Evolutionary conservation across 2,888 invertebrate genomes (phyloP).

Genomic region (Elegia similella): DNA sequence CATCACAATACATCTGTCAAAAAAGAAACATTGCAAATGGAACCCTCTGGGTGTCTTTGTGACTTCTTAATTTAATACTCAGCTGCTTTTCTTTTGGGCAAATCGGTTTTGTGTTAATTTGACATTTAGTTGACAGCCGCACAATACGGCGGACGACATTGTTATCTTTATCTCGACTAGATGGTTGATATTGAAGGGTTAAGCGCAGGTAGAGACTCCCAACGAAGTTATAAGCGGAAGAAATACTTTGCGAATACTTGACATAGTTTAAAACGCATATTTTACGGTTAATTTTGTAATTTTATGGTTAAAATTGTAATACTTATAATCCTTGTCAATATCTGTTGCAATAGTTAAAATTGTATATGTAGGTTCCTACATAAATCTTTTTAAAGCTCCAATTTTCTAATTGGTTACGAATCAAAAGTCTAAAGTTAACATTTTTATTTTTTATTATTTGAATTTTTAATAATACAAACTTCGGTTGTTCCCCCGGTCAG

Average conservation of each 20-base stretch:
- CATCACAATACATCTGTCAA: constrained; percentile 31
- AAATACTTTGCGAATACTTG: neutral
- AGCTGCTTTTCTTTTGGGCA: constrained; percentile 56
- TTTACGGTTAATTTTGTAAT: no score
- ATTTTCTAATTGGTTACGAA: no score
- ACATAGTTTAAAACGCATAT: no score
- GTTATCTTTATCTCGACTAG: constrained; percentile 48
- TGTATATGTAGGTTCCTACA: no score
- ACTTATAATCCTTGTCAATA: no score
- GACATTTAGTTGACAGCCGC: constrained; percentile 67
- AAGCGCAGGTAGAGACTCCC: constrained; percentile 54
- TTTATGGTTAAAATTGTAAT: no score
- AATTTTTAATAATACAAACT: no score
- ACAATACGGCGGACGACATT: constrained; percentile 48
- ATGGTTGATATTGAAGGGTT: constrained; percentile 37
- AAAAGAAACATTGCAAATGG: constrained; percentile 16
- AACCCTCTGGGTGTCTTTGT: constrained; percentile 18
- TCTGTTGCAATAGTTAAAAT: no score
- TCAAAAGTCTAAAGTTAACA: no score
- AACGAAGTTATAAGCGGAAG: constrained; percentile 34
- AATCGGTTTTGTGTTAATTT: constrained; percentile 68
- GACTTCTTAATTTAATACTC: constrained; percentile 62
- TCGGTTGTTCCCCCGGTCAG: no score
- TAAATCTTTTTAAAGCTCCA: no score
- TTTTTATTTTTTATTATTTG: no score